Conservation (phyloP, 2,888 invertebrate genomes). For the Tanytarsus gracilentus region DNA sequence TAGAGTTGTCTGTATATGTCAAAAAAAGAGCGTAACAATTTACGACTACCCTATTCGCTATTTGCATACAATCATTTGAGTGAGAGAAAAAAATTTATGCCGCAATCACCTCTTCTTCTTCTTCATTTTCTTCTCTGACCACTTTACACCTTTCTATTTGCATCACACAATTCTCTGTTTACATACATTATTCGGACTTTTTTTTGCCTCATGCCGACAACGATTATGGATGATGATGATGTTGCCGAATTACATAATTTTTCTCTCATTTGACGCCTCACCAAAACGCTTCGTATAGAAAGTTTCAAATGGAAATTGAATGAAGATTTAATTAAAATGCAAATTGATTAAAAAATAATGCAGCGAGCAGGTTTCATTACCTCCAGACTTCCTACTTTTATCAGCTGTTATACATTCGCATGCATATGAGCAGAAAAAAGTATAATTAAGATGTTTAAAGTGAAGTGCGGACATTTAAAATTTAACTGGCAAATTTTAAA, state of each 20-base stretch:
- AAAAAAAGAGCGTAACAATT: not conserved
- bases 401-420: too few relatives aligned
- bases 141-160: not conserved
- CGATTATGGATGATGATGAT: not conserved
- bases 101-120: not conserved
- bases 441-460: too few relatives aligned
- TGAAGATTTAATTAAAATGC: not conserved
- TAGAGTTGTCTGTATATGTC: not conserved
- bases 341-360: not conserved
- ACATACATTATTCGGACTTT: not conserved
- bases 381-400: too few relatives aligned
- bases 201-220: not conserved
- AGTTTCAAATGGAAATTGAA: slow-evolving; percentile 1
- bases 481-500: too few relatives aligned
- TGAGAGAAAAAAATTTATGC: not conserved
- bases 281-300: too few relatives aligned
- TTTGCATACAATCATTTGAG: slow-evolving; percentile 3
- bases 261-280: slow-evolving; percentile 1
- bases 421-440: too few relatives aligned
- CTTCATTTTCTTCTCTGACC: not conserved
- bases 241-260: not conserved
- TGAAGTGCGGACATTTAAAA: too few relatives aligned
- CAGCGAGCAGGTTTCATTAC: too few relatives aligned
- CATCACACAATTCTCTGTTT: not conserved
- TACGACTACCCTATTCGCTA: not conserved